phyloP scores from a whole-genome alignment of 2,888 invertebrate species.

The Gasteruption jaculator region DNA sequence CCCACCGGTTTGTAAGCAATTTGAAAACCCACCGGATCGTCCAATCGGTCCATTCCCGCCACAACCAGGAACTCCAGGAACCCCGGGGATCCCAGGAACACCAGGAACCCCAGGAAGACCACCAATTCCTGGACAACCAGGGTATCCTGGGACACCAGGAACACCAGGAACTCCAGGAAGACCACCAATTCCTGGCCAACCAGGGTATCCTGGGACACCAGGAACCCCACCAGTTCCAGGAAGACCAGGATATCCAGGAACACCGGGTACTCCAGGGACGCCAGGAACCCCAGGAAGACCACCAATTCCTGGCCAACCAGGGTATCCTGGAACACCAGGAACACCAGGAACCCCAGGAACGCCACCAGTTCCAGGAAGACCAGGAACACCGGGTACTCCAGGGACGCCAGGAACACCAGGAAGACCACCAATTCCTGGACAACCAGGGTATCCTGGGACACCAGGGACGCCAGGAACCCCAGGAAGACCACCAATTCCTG shows the following conservation, averaged over 20 bases:
- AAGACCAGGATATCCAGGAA: constrained; percentile 14
- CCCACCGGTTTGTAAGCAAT: constrained; percentile 67
- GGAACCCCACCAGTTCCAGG: constrained; percentile 15
- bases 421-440: constrained; percentile 25
- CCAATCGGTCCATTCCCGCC: too few species aligned
- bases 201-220: constrained; percentile 7
- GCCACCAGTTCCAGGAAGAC: constrained; percentile 11
- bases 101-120: constrained; percentile 20
- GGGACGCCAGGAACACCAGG: constrained; percentile 22
- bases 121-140: constrained; percentile 21
- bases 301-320: too few species aligned
- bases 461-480: constrained; percentile 14
- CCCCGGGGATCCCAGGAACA: constrained; percentile 22
- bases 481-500: constrained; percentile 30
- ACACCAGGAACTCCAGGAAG: constrained; percentile 30
- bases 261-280: constrained; percentile 2
- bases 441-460: too few species aligned
- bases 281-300: too few species aligned
- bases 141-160: constrained; percentile 33
- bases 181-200: constrained; percentile 24
- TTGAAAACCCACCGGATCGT: too few species aligned
- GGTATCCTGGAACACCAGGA: constrained; percentile 18
- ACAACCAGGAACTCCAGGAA: constrained; percentile 22
- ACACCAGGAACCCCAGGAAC: constrained; percentile 15
- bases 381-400: constrained; percentile 13